A percentile compares a stretch with the other conserved stretches of the same genome.
Evolutionary conservation across 2,888 invertebrate species (phyloP).

Genomic region (Sepioteuthis lessoniana): DNA sequence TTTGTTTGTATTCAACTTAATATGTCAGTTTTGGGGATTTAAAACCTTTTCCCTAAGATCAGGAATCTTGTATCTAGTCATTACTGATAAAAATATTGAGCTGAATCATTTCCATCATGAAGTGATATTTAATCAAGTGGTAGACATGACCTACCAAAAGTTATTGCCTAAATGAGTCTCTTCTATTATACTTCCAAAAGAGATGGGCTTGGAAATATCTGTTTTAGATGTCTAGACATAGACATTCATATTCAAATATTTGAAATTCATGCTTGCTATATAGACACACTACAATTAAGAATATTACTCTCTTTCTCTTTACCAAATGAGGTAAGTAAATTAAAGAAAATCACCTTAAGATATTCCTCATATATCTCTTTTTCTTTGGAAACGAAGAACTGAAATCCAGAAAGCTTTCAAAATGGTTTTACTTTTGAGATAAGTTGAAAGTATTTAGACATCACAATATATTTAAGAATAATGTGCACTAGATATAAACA

Average conservation of each 20-base stretch:
- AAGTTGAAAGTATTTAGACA: too few species aligned
- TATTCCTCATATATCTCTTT: background rate
- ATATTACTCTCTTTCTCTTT: background rate
- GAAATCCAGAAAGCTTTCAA: background rate
- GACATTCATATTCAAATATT: too few species aligned
- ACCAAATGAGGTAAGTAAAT: background rate
- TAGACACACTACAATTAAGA: background rate
- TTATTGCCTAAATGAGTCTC: background rate
- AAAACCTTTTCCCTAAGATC: background rate
- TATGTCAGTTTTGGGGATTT: background rate
- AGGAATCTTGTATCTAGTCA: background rate
- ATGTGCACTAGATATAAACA: too few species aligned
- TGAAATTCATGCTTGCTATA: background rate
- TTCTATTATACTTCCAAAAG: background rate
- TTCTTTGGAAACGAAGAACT: background rate
- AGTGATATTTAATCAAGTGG: background rate
- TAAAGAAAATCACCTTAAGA: background rate
- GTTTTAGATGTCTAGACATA: background rate
- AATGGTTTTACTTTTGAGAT: background rate
- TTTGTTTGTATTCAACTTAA: background rate
- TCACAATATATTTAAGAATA: too few species aligned
- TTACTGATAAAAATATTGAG: background rate
- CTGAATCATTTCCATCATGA: too few species aligned
- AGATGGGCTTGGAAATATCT: background rate
- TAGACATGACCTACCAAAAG: background rate